phyloP scores from a whole-genome alignment of 2,113 vertebrate species.

The Oncorhynchus gorbuscha region DNA sequence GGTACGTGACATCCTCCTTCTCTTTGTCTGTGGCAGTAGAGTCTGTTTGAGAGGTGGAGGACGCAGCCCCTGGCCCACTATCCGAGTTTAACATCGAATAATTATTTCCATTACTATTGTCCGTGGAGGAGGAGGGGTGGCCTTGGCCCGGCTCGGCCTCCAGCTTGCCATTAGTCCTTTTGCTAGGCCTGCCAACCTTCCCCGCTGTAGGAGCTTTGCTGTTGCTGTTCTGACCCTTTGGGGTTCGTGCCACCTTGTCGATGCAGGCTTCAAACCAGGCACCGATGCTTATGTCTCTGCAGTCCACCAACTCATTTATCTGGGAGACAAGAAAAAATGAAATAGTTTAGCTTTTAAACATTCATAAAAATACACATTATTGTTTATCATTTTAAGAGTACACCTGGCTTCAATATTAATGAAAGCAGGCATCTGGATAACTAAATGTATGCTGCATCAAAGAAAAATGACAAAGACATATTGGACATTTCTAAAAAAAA shows the following conservation, averaged over 20 bases:
- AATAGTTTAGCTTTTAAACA: background rate
- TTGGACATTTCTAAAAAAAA: background rate
- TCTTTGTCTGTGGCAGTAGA: conserved; percentile 43
- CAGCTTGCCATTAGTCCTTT: conserved; percentile 92
- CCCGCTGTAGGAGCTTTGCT: conserved; percentile 75
- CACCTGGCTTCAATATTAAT: background rate
- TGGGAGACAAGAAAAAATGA: conserved; percentile 61
- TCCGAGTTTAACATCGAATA: conserved; percentile 77
- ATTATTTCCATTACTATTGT: conserved; percentile 81
- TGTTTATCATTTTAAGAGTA: background rate
- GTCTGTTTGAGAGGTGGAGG: conserved; percentile 90
- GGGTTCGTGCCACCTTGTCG: conserved; percentile 83
- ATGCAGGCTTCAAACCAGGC: conserved; percentile 97
- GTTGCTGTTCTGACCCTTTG: conserved; percentile 85
- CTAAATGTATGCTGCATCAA: background rate
- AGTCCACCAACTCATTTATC: conserved; percentile 98
- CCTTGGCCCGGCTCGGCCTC: conserved; percentile 60
- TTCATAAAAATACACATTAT: background rate
- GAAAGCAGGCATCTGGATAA: background rate
- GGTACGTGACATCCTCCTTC: conserved; percentile 87
- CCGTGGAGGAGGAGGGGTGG: conserved; percentile 75
- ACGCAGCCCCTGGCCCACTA: conserved; percentile 63
- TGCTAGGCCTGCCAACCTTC: conserved; percentile 83
- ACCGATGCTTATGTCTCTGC: conserved; percentile 90
- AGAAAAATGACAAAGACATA: background rate